Evolutionary conservation across 2,888 invertebrate species (phyloP), one percentile per base, ranked within the genome.

Genomic region (Tiphia femorata): DNA sequence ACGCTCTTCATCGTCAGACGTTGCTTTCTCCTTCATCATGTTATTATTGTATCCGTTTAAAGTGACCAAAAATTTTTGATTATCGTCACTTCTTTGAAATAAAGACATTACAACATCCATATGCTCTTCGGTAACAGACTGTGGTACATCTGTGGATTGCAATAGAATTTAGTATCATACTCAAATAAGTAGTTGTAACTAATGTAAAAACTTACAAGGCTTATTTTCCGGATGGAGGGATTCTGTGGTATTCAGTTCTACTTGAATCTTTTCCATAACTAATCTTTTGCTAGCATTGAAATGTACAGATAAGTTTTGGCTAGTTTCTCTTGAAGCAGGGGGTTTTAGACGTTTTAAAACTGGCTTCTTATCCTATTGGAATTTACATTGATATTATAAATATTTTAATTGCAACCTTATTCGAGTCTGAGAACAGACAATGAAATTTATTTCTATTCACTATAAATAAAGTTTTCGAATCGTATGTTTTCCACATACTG

Each of bases 21-120:
- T 48, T 30, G 56, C 57, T 47, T 74, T 75, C 17, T 81, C 78
- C 61, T 78, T 77, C 27, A 67, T 44, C 17, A 73, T 62, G 55
- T 80, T 80, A 61, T 79, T 79, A 38, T 81, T 80, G 51, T 82
- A 82, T 51, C 83, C 83, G 51, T 81, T 83, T 35, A 83, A 64
- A 2, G 83, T 83, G 46, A 83, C 82, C 62, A 83, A 63, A 70
- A 83, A 83, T 58, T 82, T 81, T 62, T 80, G 83, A 54, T 76
- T 81, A 50, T 82, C 73, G 56, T 82, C 76, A 48, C 76, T 79
- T 55, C 78, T 74, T 70, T 83, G 79, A 52, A 83, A 83, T 37
- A 83, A 72, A 16, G 82, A 82, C 73, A 80, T 82, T 5, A 82
- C 78, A 17, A 83, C 76, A 8, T 77, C 78, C 70, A 82, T 76